phyloP scores from a whole-genome alignment of 2,888 invertebrate species.

The Ichneumoninae sp. region DNA sequence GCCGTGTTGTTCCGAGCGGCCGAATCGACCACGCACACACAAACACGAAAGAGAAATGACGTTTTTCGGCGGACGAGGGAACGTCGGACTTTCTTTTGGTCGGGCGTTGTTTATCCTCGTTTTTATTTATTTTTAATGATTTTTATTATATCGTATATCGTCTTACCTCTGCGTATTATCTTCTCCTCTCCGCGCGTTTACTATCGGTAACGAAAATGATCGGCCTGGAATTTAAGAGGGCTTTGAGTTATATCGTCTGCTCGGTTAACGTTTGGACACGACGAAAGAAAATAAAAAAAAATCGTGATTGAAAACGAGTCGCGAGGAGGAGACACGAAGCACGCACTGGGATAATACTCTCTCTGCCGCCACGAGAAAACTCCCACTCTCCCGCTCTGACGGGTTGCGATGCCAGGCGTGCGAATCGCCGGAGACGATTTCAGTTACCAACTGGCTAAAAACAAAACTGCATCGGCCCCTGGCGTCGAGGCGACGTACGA shows the following conservation, averaged over 20 bases:
- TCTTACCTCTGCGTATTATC: conserved; percentile 1
- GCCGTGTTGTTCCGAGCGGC: conserved; percentile 7
- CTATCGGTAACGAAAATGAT: neutral
- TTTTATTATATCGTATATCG: neutral
- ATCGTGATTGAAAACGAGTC: neutral
- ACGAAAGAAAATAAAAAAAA: neutral
- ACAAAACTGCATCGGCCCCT: conserved; percentile 3
- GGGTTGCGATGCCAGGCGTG: neutral
- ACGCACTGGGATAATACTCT: neutral
- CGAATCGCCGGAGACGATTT: neutral
- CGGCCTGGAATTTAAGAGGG: neutral
- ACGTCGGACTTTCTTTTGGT: neutral
- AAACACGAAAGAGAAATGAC: neutral
- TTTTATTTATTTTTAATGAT: neutral
- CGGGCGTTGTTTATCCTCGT: neutral
- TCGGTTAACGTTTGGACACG: neutral
- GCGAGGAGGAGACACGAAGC: neutral
- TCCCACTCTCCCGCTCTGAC: neutral
- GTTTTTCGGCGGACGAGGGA: neutral
- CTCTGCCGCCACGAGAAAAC: neutral
- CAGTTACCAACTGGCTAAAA: neutral
- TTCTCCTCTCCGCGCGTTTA: neutral
- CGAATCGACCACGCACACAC: neutral
- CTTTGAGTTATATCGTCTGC: conserved; percentile 5
- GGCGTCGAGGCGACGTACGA: neutral